Percentiles rank a stretch among this genome's conserved stretches.
Evolutionary conservation across 2,113 vertebrate genomes (phyloP).

Genomic region (Chloebia gouldiae): DNA sequence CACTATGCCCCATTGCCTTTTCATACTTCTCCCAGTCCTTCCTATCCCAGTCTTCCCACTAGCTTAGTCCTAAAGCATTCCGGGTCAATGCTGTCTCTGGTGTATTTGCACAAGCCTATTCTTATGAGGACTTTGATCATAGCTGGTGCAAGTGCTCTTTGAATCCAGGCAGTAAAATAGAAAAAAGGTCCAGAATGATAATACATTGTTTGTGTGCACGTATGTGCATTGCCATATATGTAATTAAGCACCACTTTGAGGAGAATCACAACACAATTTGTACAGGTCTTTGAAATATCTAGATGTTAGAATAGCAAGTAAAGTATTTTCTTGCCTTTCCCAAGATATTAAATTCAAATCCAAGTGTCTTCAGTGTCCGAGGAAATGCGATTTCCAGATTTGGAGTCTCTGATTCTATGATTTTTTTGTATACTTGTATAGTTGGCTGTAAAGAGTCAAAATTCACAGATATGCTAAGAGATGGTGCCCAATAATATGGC

Average conservation of each 20-base stretch:
- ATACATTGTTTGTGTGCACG: neutral
- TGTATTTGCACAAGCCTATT: neutral
- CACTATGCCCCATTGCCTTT: neutral
- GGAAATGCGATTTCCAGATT: neutral
- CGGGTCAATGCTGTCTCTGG: neutral
- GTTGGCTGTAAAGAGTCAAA: neutral
- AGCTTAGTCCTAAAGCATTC: neutral
- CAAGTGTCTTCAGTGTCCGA: neutral
- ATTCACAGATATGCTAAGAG: neutral
- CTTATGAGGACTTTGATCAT: neutral
- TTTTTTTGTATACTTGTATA: neutral
- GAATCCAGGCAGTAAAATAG: neutral
- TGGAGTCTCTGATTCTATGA: neutral
- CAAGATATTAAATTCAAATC: neutral
- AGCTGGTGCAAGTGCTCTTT: neutral
- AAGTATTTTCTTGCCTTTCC: neutral
- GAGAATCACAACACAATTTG: neutral
- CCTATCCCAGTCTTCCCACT: neutral
- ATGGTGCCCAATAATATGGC: neutral
- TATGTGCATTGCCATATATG: neutral
- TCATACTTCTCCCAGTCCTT: neutral
- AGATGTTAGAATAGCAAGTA: neutral
- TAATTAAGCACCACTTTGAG: neutral
- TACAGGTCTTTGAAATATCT: neutral
- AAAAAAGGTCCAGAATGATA: neutral